Conservation (phyloP, 2,797 vertebrate species). For the Phoeniculus purpureus region DNA sequence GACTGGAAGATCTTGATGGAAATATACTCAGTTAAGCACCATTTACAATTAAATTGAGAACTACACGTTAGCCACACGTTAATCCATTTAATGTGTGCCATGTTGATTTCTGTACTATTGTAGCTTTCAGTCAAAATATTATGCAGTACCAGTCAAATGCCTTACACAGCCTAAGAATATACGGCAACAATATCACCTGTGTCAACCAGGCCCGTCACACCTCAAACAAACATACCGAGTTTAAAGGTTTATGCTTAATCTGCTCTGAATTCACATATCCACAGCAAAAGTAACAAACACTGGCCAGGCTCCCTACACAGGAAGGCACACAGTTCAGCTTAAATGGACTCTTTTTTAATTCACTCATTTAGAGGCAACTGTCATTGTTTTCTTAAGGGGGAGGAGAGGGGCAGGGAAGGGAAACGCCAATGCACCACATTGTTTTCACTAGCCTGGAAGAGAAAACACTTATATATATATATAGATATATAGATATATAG, state of each 20-base stretch:
- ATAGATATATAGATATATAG: slow-evolving; percentile 68
- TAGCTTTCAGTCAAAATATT: slow-evolving; percentile 50
- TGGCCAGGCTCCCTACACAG: slow-evolving; percentile 55
- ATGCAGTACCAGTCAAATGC: slow-evolving; percentile 56
- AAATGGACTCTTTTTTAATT: slow-evolving; percentile 76
- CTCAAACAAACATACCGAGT: slow-evolving; percentile 57
- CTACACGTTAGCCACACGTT: slow-evolving; percentile 53
- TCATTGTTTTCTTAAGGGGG: slow-evolving; percentile 58
- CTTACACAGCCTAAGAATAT: slow-evolving; percentile 59
- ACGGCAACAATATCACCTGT: slow-evolving; percentile 46
- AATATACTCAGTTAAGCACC: slow-evolving; percentile 44
- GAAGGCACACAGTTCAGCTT: slow-evolving; percentile 69
- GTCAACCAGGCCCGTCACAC: slow-evolving; percentile 53
- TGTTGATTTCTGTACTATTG: slow-evolving; percentile 22
- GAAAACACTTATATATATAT: slow-evolving; percentile 72
- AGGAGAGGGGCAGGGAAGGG: background rate
- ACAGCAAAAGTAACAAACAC: slow-evolving; percentile 61
- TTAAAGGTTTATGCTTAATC: slow-evolving; percentile 55
- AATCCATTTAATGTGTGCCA: slow-evolving; percentile 66
- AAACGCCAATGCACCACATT: slow-evolving; percentile 73
- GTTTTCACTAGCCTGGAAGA: slow-evolving; percentile 73
- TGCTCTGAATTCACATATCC: slow-evolving; percentile 66
- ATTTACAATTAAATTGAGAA: slow-evolving; percentile 61
- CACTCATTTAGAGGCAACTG: slow-evolving; percentile 73
- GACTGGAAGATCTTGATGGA: slow-evolving; percentile 31